These are phyloP conservation scores for Suncus etruscus DNA, from an alignment of 2,113 vertebrate genomes.

Conservation along the genomic window DNA sequence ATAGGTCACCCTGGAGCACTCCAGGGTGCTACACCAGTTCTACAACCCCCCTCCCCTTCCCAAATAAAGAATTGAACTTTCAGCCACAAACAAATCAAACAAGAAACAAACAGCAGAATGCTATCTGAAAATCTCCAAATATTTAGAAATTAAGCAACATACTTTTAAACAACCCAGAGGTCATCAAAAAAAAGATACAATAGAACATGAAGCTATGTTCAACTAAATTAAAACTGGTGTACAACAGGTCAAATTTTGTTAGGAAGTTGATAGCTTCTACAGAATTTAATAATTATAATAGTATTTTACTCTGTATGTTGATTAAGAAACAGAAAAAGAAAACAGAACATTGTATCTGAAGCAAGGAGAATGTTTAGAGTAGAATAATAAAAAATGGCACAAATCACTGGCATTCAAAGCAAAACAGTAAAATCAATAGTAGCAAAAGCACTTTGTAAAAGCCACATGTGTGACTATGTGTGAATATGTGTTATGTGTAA, in stretches of 20 bases:
- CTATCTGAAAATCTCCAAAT: not conserved
- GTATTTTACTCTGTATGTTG: not conserved
- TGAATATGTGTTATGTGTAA: too few relatives aligned
- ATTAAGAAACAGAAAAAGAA: not conserved
- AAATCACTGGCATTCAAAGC: not conserved
- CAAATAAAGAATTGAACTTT: not conserved
- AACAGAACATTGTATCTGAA: not conserved
- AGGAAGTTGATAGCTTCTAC: not conserved
- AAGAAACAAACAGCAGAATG: not conserved
- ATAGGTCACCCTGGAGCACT: too few relatives aligned
- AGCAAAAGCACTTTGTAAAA: not conserved
- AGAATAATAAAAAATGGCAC: not conserved
- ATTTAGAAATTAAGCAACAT: not conserved
- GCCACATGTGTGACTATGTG: fast-evolving
- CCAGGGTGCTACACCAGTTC: too few relatives aligned
- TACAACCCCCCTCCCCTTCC: too few relatives aligned
- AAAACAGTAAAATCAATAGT: not conserved
- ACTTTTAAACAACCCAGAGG: not conserved
- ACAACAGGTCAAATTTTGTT: not conserved
- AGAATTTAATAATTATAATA: not conserved
- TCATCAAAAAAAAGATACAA: not conserved
- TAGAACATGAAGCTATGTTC: not conserved
- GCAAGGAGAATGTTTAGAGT: not conserved
- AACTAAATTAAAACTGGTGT: not conserved
- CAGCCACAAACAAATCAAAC: not conserved